phyloP scores from a whole-genome alignment of 53 echinoderm and acorn worm genomes.

The Temnopleurus reevesii region DNA sequence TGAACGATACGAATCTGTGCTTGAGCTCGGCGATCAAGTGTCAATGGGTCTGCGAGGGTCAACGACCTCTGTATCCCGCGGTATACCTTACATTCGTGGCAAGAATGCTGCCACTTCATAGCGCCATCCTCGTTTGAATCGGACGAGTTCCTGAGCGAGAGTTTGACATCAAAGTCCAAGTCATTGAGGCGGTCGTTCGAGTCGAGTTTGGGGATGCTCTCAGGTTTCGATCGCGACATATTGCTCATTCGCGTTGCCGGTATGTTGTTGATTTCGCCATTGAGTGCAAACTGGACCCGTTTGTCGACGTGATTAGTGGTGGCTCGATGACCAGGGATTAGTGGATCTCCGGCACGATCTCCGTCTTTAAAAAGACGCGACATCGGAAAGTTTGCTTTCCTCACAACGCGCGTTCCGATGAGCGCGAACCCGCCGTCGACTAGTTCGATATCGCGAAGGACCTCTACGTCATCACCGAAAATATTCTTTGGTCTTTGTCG shows the following conservation, averaged over 20 bases:
- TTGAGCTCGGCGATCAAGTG: conserved; percentile 6
- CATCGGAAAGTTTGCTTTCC: background rate
- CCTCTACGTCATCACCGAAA: background rate
- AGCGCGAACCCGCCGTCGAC: conserved; percentile 18
- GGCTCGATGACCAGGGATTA: background rate
- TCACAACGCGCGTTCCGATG: conserved; percentile 34
- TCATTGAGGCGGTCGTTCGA: background rate
- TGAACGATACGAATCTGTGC: conserved; percentile 49
- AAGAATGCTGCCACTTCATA: conserved; percentile 14
- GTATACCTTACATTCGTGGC: conserved; percentile 37
- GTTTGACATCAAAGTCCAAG: background rate
- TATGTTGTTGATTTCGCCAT: background rate
- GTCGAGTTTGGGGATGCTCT: background rate
- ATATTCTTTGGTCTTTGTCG: background rate
- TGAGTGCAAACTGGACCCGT: conserved; percentile 12
- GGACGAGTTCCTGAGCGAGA: background rate
- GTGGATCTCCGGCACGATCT: conserved; percentile 8
- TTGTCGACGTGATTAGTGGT: background rate
- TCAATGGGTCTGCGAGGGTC: background rate
- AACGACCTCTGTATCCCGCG: background rate
- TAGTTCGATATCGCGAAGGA: background rate
- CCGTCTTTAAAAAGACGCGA: conserved; percentile 31
- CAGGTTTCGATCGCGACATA: background rate
- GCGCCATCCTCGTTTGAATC: background rate
- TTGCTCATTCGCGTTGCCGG: background rate